Base-by-base conservation (phyloP, 2,113 vertebrate genomes). In the Eupsittula cactorum region DNA sequence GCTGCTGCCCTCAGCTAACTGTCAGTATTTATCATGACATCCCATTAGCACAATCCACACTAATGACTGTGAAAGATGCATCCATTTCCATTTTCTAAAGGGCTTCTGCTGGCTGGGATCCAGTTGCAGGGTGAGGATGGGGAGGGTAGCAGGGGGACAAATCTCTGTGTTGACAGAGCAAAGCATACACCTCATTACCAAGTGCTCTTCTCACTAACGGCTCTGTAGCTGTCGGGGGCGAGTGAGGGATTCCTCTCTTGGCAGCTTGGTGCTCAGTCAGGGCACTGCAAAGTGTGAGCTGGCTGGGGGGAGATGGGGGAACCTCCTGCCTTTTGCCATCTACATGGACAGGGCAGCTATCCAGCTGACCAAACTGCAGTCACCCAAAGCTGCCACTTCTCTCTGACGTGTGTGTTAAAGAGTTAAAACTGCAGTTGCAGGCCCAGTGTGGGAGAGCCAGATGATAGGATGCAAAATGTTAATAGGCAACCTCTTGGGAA, bases 1-100 rank as follows among this genome's bases (percentile, higher is more conserved):
- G 50, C 78, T 68, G 73, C 92, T 96, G 95, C 95, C 95, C 95
- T 94, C 93, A 91, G 92, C 93, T 92, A 94, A 52, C 94, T 92
- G 94, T 87, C 93, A 95, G 89, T 86, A 79, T 96, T 92, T 94
- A 62, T 92, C 88, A 94, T 94, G 92, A 96, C 90, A 95, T 91
- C 88, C 95, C 96, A 95, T 93, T 96, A 96, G 92, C 90, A 70
- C 74, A 42, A 63, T 90, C 93, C 89, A 39, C 83, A 12, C 83
- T 95, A 96, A 97, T 93, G 94, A 95, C 79, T 90, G 70, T 88
- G 86, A 92, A 85, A 77, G 88, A 95, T n/a, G 25, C 92, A 82
- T 80, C 84, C 35, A 86, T 86, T 95, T 75, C 87, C 79, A 91
- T 95, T 91, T 95, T 92, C 93, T 88, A 82, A 95, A 96, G 94